These are phyloP conservation scores for Mycetomoellerius zeteki DNA, from an alignment of 1,140 invertebrate genomes.

Conservation along the genomic window DNA sequence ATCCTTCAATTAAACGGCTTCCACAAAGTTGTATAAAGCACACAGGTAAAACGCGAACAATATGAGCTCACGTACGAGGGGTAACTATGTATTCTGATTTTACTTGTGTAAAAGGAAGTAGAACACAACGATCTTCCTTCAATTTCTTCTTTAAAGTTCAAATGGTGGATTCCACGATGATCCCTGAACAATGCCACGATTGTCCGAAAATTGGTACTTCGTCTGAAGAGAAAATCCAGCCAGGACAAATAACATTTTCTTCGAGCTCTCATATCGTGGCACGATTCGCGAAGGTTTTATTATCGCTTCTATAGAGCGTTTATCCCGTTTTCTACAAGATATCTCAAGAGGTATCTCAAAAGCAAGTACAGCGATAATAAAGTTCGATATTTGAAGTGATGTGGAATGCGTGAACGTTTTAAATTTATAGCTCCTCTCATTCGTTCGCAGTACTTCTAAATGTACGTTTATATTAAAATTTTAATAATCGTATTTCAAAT, in stretches of 20 bases:
- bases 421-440: background rate
- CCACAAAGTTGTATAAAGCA: constrained; percentile 61
- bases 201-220: constrained; percentile 42
- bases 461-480: background rate
- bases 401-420: constrained; percentile 15
- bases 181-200: background rate
- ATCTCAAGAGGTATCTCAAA: constrained; percentile 6
- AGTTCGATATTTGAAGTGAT: constrained; percentile 13
- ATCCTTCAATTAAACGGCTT: constrained; percentile 69
- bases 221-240: constrained; percentile 30
- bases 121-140: background rate
- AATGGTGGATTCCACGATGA: constrained; percentile 13
- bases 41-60: constrained; percentile 38
- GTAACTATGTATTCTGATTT: constrained; percentile 2
- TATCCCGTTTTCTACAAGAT: constrained; percentile 9
- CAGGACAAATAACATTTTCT: constrained; percentile 40
- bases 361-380: background rate
- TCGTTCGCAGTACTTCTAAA: background rate
- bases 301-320: background rate
- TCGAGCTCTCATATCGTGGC: constrained; percentile 6
- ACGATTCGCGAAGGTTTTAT: constrained; percentile 21
- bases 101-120: constrained; percentile 6
- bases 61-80: constrained; percentile 12
- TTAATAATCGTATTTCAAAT: background rate
- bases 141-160: constrained; percentile 21